These are phyloP conservation scores for Pristionchus exspectatus DNA, from an alignment of 2,888 invertebrate species.

Conservation along the genomic window DNA sequence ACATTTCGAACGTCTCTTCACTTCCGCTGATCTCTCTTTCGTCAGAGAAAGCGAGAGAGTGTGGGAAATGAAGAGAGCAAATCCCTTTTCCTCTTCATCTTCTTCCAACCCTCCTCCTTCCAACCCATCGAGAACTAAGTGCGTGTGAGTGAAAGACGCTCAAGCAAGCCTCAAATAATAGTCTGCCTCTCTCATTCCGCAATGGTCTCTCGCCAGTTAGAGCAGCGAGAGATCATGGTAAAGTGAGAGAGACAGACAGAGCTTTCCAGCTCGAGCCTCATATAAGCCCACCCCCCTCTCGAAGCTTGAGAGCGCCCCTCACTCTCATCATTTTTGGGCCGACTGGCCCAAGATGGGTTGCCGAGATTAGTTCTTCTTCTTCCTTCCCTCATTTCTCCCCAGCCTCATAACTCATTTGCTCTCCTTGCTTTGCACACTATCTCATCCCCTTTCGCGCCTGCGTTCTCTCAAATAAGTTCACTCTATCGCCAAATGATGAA, in stretches of 20 bases:
- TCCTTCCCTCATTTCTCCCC: neutral
- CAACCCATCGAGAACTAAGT: conserved; percentile 13
- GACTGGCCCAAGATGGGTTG: conserved; percentile 22
- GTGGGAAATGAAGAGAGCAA: neutral
- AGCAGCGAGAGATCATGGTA: neutral
- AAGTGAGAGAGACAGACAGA: neutral
- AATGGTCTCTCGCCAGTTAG: neutral
- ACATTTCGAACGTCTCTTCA: neutral
- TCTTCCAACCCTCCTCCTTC: neutral
- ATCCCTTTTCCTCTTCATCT: neutral
- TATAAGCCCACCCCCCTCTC: conserved; percentile 27
- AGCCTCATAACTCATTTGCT: conserved; percentile 21
- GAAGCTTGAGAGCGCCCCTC: neutral
- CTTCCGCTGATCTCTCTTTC: neutral
- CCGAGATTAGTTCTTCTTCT: conserved; percentile 45
- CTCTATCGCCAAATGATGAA: conserved; percentile 8
- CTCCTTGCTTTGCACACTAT: conserved; percentile 28
- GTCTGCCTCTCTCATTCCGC: neutral
- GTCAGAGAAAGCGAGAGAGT: neutral
- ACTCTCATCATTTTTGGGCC: conserved; percentile 42
- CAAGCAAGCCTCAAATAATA: no score
- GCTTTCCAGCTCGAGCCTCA: neutral
- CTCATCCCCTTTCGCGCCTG: neutral
- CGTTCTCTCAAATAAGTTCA: conserved; percentile 9
- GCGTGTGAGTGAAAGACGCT: neutral